These are phyloP conservation scores for Euplexia lucipara DNA, from an alignment of 2,888 invertebrate species.

Conservation along the genomic window DNA sequence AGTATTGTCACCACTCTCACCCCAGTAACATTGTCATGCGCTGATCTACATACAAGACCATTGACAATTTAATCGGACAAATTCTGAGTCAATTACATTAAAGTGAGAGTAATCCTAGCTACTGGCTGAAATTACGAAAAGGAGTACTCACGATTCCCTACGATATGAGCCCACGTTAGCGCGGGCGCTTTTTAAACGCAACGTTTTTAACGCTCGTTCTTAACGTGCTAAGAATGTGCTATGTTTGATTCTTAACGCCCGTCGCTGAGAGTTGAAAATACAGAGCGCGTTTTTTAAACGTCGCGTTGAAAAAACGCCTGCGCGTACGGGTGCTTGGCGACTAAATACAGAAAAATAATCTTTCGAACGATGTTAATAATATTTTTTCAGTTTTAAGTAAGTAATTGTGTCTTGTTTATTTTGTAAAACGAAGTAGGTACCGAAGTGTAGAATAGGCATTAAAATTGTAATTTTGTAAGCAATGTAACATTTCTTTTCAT, in stretches of 20 bases:
- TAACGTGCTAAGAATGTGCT: no score
- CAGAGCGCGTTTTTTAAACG: no score
- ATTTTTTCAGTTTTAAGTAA: constrained; percentile 4
- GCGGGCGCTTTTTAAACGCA: no score
- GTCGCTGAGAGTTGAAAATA: no score
- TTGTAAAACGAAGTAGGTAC: constrained; percentile 40
- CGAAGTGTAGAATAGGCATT: constrained; percentile 60
- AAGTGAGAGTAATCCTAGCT: constrained; percentile 1
- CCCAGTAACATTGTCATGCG: no score
- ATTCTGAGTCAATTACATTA: neutral
- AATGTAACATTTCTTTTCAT: constrained; percentile 52
- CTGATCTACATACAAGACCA: neutral
- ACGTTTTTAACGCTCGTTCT: no score
- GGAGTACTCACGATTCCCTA: neutral
- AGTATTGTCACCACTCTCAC: constrained; percentile 24
- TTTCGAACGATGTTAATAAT: constrained; percentile 21
- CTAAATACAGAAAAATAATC: neutral
- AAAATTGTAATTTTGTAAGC: constrained; percentile 56
- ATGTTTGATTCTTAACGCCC: no score
- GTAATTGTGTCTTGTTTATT: constrained; percentile 17
- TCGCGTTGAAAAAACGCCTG: no score
- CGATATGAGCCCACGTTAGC: no score
- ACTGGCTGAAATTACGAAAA: constrained; percentile 11
- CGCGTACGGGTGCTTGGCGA: constrained; percentile 19
- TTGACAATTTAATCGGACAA: neutral